Percentiles rank a stretch among this genome's conserved stretches.
Evolutionary conservation across 2,888 invertebrate genomes (phyloP).

Genomic region (Incurvaria masculella): DNA sequence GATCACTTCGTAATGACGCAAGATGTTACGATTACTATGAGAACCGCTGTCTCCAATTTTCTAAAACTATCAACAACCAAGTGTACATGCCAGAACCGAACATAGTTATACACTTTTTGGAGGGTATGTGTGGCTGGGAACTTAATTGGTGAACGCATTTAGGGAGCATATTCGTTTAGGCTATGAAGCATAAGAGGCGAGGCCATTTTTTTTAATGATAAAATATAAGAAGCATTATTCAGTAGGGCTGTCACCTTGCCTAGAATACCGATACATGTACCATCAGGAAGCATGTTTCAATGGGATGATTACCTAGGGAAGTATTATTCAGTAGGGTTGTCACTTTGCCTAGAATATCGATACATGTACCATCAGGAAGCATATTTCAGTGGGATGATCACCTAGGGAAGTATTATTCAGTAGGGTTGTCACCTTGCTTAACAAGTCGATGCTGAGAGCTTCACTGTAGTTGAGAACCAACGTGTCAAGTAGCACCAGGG

Average conservation of each 20-base stretch:
- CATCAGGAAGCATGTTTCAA: too few relatives aligned
- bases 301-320: neutral
- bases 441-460: conserved; percentile 64
- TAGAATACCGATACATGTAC: too few relatives aligned
- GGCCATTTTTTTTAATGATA: too few relatives aligned
- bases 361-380: too few relatives aligned
- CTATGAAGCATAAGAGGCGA: too few relatives aligned
- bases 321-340: too few relatives aligned
- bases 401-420: neutral
- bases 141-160: too few relatives aligned
- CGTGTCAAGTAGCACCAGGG: conserved; percentile 85
- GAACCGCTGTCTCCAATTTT: too few relatives aligned
- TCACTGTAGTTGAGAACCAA: conserved; percentile 84
- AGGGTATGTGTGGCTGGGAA: too few relatives aligned
- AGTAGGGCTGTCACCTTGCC: too few relatives aligned
- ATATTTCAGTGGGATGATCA: neutral
- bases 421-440: conserved; percentile 68
- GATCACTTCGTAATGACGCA: neutral
- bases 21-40: neutral
- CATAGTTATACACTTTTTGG: neutral
- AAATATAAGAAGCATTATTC: neutral
- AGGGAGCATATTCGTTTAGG: too few relatives aligned
- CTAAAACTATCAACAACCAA: neutral
- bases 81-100: neutral
- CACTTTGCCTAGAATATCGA: too few relatives aligned